Conservation (phyloP, 2,888 invertebrate genomes). For the Xestia xanthographa region DNA sequence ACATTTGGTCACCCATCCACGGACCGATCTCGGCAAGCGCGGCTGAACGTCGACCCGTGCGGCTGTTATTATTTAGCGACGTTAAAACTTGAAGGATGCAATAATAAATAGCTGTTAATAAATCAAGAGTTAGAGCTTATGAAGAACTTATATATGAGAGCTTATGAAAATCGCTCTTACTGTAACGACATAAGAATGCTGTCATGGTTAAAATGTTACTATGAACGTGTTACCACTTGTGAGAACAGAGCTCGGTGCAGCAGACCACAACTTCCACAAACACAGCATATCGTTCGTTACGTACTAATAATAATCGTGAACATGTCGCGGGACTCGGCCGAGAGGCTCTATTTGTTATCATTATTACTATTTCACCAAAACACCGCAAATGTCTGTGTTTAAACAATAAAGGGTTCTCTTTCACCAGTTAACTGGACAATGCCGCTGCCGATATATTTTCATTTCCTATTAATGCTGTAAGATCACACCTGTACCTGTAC, state of each 20-base stretch:
- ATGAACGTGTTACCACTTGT: not conserved
- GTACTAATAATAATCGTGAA: slow-evolving; percentile 5
- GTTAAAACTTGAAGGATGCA: not conserved
- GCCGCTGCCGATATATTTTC: slow-evolving; percentile 3
- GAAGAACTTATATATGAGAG: too few relatives aligned
- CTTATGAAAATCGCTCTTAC: not conserved
- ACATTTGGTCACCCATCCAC: too few relatives aligned
- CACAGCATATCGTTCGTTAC: not conserved
- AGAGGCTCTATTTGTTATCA: not conserved
- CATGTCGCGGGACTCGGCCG: not conserved
- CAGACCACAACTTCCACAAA: slow-evolving; percentile 9
- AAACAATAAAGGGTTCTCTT: not conserved
- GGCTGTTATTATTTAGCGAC: not conserved
- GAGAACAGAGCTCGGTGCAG: not conserved
- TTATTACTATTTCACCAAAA: not conserved
- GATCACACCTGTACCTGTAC: not conserved
- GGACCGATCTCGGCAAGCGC: not conserved
- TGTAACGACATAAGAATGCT: not conserved
- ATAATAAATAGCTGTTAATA: not conserved
- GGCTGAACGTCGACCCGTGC: not conserved
- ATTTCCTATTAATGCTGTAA: not conserved
- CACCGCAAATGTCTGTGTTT: not conserved
- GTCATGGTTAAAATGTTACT: not conserved
- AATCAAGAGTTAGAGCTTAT: too few relatives aligned
- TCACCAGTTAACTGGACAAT: not conserved